Evolutionary conservation across 1,140 invertebrate genomes (phyloP).

Genomic region (Diabrotica undecimpunctata): DNA sequence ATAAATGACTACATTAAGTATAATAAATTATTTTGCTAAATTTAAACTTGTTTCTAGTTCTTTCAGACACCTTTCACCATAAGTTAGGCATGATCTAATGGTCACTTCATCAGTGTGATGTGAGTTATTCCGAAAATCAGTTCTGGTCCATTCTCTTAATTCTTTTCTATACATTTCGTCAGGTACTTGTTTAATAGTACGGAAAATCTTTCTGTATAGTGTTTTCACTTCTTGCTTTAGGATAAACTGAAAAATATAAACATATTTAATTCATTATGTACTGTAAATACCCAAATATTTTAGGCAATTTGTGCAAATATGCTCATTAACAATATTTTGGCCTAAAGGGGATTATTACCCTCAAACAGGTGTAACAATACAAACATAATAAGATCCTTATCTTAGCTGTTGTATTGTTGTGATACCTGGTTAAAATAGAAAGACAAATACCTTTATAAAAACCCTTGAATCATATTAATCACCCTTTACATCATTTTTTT

Average conservation of each 20-base stretch:
- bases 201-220: conserved; percentile 68
- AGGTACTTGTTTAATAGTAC: conserved; percentile 61
- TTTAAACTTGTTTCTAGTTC: conserved; percentile 63
- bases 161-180: conserved; percentile 60
- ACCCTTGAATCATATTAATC: not conserved
- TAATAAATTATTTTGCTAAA: conserved; percentile 45
- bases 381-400: no score
- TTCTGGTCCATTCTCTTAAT: conserved; percentile 64
- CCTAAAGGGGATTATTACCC: not conserved
- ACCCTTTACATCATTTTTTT: no score
- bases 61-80: conserved; percentile 63
- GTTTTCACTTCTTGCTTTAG: conserved; percentile 71
- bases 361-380: no score
- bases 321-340: not conserved
- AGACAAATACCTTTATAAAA: not conserved
- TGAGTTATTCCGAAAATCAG: conserved; percentile 68
- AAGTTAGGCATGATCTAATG: conserved; percentile 67
- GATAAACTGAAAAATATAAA: conserved; percentile 60
- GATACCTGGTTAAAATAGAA: no score
- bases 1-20: no score
- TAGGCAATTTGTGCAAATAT: no score
- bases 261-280: no score
- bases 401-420: no score
- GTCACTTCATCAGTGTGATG: conserved; percentile 63
- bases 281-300: conserved; percentile 1